phyloP scores from a whole-genome alignment of 1,140 invertebrate genomes.

The Saccostrea cuccullata region DNA sequence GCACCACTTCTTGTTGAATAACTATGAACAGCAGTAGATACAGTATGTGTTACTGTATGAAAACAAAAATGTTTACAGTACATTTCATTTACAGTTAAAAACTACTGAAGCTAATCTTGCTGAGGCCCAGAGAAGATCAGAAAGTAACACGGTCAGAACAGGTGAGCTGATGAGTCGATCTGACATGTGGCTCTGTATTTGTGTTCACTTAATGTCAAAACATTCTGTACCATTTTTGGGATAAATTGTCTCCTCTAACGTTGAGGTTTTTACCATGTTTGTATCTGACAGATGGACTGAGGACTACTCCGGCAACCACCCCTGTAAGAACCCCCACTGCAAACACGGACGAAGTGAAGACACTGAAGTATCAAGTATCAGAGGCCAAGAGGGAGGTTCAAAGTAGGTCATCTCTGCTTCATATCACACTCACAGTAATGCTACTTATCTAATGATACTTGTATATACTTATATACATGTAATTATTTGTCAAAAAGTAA shows the following conservation, averaged over 20 bases:
- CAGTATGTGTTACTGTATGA: too few relatives aligned
- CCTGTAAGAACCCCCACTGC: background rate
- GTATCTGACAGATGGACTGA: background rate
- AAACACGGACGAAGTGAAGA: conserved; percentile 82
- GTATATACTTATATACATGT: too few relatives aligned
- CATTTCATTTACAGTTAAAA: background rate
- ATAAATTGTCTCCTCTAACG: background rate
- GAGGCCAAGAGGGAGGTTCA: conserved; percentile 85
- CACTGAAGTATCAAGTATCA: conserved; percentile 86
- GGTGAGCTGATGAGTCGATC: background rate
- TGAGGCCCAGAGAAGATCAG: background rate
- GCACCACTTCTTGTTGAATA: too few relatives aligned
- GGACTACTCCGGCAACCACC: background rate
- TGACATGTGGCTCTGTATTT: background rate
- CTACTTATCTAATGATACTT: too few relatives aligned
- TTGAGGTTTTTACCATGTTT: background rate
- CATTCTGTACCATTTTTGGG: background rate
- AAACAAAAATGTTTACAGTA: too few relatives aligned
- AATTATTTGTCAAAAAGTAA: too few relatives aligned
- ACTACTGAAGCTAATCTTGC: background rate
- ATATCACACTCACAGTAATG: too few relatives aligned
- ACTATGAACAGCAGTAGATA: too few relatives aligned
- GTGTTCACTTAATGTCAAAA: background rate
- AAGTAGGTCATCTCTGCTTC: conserved; percentile 53
- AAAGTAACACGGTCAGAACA: background rate